Percentiles rank a stretch among this genome's conserved stretches.
Evolutionary conservation across 2,797 vertebrate species (phyloP).

Genomic region (Pipistrellus kuhlii): DNA sequence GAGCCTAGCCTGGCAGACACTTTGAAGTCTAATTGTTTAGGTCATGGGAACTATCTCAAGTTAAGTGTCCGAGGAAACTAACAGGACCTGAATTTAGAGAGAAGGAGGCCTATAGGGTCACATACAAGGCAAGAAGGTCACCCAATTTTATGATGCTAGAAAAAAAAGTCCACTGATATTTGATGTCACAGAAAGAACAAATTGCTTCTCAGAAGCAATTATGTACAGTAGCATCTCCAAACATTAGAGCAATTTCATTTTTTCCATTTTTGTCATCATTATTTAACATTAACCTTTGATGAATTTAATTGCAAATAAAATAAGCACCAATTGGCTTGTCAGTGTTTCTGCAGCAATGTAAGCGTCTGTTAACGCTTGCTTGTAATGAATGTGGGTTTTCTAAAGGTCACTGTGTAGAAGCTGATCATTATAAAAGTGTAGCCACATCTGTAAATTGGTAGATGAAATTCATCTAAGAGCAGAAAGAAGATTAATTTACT

Average conservation of each 20-base stretch:
- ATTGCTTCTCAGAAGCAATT: constrained; percentile 5
- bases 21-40: constrained; percentile 43
- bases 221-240: neutral
- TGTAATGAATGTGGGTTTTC: constrained; percentile 8
- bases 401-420: neutral
- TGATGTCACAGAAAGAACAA: neutral
- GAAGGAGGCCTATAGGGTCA: neutral
- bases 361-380: neutral
- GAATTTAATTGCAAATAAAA: constrained; percentile 46
- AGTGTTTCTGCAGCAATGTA: neutral
- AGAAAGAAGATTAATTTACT: constrained; percentile 41
- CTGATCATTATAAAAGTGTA: neutral
- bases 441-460: neutral
- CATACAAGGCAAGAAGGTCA: neutral
- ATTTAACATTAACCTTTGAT: constrained; percentile 41
- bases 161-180: neutral
- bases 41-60: constrained; percentile 52
- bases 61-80: constrained; percentile 49
- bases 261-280: constrained; percentile 39
- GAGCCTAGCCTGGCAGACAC: constrained; percentile 5
- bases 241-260: constrained; percentile 25
- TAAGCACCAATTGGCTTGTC: neutral
- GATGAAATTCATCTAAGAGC: neutral
- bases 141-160: neutral
- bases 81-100: constrained; percentile 30